Conservation (phyloP, 2,113 vertebrate genomes). For the Cephalopholis sonnerati region DNA sequence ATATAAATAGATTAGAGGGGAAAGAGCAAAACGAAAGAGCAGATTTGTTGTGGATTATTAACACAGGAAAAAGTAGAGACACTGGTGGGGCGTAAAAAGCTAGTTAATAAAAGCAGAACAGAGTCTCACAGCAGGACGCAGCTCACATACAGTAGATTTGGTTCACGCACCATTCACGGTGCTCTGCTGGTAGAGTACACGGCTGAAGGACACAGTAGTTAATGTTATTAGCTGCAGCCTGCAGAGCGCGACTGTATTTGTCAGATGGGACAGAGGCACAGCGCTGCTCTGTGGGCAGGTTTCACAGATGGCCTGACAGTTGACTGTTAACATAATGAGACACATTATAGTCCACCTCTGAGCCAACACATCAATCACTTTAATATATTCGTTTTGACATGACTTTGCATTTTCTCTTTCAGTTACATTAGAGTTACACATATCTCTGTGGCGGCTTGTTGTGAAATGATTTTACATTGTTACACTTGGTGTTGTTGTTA, state of each 20-base stretch:
- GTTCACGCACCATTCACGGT: conserved; percentile 13
- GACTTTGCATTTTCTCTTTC: conserved; percentile 64
- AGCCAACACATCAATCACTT: conserved; percentile 76
- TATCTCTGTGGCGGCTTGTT: neutral
- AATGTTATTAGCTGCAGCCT: conserved; percentile 80
- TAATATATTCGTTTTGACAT: conserved; percentile 68
- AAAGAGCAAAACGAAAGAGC: neutral
- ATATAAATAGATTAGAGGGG: neutral
- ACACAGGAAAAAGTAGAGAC: conserved; percentile 6
- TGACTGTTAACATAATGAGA: conserved; percentile 80
- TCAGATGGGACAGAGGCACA: conserved; percentile 75
- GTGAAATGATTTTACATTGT: neutral
- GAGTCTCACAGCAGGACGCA: conserved; percentile 18
- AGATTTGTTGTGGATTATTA: neutral
- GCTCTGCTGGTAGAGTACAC: conserved; percentile 51
- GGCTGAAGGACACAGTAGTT: conserved; percentile 77
- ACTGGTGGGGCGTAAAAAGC: neutral
- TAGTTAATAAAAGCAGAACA: neutral
- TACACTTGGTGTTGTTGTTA: neutral
- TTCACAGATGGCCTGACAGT: conserved; percentile 80
- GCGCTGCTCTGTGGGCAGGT: conserved; percentile 67
- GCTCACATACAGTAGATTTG: conserved; percentile 23
- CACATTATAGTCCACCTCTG: conserved; percentile 71
- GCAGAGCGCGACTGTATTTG: conserved; percentile 73
- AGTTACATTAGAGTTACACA: neutral